Conservation (phyloP, 2,113 vertebrate species). For the Arvicanthis niloticus region DNA sequence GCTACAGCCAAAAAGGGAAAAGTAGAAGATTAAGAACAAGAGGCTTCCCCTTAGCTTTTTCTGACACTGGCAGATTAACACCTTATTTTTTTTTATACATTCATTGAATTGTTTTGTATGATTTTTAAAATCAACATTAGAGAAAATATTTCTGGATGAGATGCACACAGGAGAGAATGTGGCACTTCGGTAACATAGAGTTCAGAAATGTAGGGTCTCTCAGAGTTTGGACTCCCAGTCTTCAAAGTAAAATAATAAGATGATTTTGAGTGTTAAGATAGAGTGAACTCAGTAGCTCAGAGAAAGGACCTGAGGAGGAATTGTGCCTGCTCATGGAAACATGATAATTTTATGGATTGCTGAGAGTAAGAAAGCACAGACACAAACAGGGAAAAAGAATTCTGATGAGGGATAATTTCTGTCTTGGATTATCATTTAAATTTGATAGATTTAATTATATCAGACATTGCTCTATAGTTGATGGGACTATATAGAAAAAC, state of each 20-base stretch:
- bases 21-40: neutral
- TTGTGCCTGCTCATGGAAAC: neutral
- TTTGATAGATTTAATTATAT: neutral
- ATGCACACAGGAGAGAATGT: neutral
- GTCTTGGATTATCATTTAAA: neutral
- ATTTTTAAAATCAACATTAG: neutral
- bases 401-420: neutral
- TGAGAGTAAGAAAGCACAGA: neutral
- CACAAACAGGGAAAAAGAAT: neutral
- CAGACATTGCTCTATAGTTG: neutral
- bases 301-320: neutral
- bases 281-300: neutral
- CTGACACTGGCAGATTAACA: conserved; percentile 45
- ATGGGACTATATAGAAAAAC: neutral
- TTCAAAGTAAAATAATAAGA: neutral
- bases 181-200: neutral
- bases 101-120: neutral
- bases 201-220: neutral
- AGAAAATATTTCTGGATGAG: neutral
- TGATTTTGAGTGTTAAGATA: neutral
- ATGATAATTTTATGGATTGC: neutral
- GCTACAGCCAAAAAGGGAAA: neutral
- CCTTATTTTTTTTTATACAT: conserved; percentile 48
- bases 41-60: conserved; percentile 59
- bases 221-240: neutral